Evolutionary conservation across 2,113 vertebrate species (phyloP).

Genomic region (Onychorhynchus coronatus): DNA sequence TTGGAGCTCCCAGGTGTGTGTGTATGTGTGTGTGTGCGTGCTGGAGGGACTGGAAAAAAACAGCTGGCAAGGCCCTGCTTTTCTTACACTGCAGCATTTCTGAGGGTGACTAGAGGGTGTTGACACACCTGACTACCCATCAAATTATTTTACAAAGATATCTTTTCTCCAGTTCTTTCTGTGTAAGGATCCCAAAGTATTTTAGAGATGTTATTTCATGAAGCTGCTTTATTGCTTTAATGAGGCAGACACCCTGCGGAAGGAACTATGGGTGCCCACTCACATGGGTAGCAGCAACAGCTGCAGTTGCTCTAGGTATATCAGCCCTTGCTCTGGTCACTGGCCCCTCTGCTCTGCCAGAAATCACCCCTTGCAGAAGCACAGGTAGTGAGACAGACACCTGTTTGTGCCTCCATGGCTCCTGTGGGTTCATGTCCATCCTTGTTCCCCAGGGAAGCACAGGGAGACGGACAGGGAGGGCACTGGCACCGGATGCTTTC

Average conservation of each 20-base stretch:
- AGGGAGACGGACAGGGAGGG: neutral
- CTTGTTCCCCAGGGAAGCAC: neutral
- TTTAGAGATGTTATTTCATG: neutral
- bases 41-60: neutral
- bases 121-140: neutral
- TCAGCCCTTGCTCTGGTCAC: neutral
- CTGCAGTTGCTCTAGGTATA: neutral
- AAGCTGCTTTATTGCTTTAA: neutral
- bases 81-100: neutral
- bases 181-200: neutral
- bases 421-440: neutral
- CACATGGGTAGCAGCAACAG: neutral
- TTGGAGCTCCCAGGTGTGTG: neutral
- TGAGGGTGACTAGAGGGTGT: neutral
- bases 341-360: neutral
- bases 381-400: neutral
- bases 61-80: neutral
- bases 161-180: neutral
- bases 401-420: rapidly evolving
- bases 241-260: neutral
- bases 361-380: neutral
- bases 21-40: rapidly evolving
- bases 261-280: neutral
- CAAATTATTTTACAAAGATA: neutral
- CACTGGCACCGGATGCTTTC: neutral